These are phyloP conservation scores for Platysternon megacephalum DNA, from an alignment of 2,113 vertebrate species.

Conservation along the genomic window DNA sequence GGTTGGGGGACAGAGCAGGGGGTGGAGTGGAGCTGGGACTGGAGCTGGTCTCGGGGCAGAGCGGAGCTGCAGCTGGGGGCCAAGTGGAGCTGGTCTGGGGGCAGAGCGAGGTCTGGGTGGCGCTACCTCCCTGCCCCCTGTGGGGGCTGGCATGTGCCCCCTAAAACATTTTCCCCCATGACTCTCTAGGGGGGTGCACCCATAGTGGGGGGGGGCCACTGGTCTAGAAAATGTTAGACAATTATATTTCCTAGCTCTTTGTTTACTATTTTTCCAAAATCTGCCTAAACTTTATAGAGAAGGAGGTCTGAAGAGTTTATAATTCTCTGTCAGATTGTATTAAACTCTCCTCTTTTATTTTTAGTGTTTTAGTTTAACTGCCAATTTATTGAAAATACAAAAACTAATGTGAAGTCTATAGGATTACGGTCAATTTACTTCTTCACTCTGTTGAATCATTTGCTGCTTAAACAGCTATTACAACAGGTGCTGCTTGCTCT, in stretches of 20 bases:
- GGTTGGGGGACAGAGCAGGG: too few species aligned
- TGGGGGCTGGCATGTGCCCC: too few species aligned
- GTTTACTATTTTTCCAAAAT: not conserved
- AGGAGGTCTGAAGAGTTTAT: not conserved
- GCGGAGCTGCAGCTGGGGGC: too few species aligned
- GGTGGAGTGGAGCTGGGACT: too few species aligned
- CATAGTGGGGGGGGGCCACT: too few species aligned
- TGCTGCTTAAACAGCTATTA: not conserved
- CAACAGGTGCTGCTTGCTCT: not conserved
- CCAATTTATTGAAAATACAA: not conserved
- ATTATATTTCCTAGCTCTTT: not conserved
- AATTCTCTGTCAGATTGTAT: not conserved
- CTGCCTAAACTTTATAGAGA: not conserved
- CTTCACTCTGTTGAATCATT: not conserved
- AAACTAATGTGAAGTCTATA: not conserved
- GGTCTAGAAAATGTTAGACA: not conserved
- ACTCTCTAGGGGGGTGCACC: too few species aligned
- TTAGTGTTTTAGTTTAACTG: not conserved
- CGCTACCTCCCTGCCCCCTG: too few species aligned
- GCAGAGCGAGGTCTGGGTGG: too few species aligned
- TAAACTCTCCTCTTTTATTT: not conserved
- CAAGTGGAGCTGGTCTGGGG: too few species aligned
- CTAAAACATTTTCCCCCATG: too few species aligned
- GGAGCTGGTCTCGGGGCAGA: too few species aligned
- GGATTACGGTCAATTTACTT: not conserved